Evolutionary conservation across 2,888 invertebrate genomes (phyloP).

Genomic region (Agrilus biguttatus): DNA sequence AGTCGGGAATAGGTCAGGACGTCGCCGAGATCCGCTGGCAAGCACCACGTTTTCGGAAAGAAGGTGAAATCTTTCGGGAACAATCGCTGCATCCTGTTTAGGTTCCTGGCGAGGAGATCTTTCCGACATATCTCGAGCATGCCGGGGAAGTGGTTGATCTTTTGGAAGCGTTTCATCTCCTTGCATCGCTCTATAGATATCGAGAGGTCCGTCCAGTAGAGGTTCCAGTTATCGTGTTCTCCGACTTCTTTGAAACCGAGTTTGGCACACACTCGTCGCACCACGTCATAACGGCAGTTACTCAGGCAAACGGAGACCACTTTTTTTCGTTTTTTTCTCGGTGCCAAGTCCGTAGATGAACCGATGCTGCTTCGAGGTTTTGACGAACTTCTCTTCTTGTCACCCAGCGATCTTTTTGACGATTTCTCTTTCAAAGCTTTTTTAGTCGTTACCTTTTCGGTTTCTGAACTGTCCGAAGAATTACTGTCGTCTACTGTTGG

Average conservation of each 20-base stretch:
- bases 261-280: conserved; percentile 52
- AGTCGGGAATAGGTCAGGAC: conserved; percentile 56
- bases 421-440: no score
- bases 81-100: conserved; percentile 76
- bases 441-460: no score
- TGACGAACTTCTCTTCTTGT: no score
- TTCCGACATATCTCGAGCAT: conserved; percentile 48
- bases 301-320: conserved; percentile 47
- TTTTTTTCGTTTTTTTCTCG: conserved; percentile 11
- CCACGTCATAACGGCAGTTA: conserved; percentile 60
- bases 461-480: conserved; percentile 12
- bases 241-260: conserved; percentile 64
- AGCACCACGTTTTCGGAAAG: conserved; percentile 87
- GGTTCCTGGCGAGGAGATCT: conserved; percentile 74
- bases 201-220: conserved; percentile 82
- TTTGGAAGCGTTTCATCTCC: conserved; percentile 84
- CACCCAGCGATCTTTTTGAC: no score
- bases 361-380: neutral
- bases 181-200: conserved; percentile 76
- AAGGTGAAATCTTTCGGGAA: conserved; percentile 85
- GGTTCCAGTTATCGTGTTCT: conserved; percentile 75
- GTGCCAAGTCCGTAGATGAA: neutral
- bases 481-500: neutral
- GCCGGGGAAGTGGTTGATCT: conserved; percentile 81
- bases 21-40: conserved; percentile 75